Conservation (phyloP, 2,888 invertebrate species). For the Stenodera caucasica region DNA sequence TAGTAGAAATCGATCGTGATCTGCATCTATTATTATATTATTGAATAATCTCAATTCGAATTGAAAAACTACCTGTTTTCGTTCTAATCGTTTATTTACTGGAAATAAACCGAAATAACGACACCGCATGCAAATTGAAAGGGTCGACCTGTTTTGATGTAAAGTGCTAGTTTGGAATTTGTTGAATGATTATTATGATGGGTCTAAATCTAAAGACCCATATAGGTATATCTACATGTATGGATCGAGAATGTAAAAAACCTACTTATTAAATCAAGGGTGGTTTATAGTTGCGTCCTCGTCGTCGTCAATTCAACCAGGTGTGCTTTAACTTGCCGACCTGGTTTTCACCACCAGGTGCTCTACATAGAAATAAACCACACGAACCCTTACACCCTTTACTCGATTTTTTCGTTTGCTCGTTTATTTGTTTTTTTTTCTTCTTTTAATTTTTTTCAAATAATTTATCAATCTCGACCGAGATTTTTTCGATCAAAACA, state of each 20-base stretch:
- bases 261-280: conserved; percentile 47
- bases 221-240: too few relatives aligned
- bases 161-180: conserved; percentile 9
- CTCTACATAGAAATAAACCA: conserved; percentile 52
- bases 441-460: conserved; percentile 32
- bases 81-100: conserved; percentile 2
- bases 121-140: conserved; percentile 3
- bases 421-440: not conserved
- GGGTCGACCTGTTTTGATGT: conserved; percentile 7
- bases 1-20: conserved; percentile 37
- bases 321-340: conserved; percentile 52
- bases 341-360: conserved; percentile 53
- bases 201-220: not conserved
- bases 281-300: conserved; percentile 21
- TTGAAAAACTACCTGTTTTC: not conserved
- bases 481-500: conserved; percentile 43
- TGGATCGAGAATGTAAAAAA: conserved; percentile 31
- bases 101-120: conserved; percentile 8
- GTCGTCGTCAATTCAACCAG: conserved; percentile 41
- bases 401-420: conserved; percentile 31
- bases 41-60: too few relatives aligned
- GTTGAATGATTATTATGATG: conserved; percentile 6
- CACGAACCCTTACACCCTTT: conserved; percentile 42
- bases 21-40: conserved; percentile 30
- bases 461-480: conserved; percentile 44